phyloP scores from a whole-genome alignment of 2,888 invertebrate species.

The Malthinus flaveolus region DNA sequence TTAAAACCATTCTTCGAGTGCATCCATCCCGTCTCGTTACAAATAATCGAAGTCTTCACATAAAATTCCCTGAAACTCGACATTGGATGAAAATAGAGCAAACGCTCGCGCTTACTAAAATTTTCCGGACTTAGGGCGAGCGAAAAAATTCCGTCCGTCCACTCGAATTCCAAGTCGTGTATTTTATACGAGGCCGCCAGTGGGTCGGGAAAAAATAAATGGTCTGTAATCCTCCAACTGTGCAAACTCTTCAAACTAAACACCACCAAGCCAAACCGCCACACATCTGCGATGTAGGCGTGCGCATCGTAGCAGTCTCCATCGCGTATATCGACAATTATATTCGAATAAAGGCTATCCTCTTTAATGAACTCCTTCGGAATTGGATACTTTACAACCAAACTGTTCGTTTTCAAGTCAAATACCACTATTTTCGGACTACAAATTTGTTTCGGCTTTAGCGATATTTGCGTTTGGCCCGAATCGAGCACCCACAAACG shows the following conservation, averaged over 20 bases:
- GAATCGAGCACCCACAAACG: slow-evolving; percentile 82
- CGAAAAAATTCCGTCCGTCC: slow-evolving; percentile 82
- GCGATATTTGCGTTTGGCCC: slow-evolving; percentile 72
- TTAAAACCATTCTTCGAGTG: slow-evolving; percentile 45
- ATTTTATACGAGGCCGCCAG: slow-evolving; percentile 73
- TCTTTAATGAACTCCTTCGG: slow-evolving; percentile 68
- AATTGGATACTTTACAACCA: slow-evolving; percentile 66
- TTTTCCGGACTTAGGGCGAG: slow-evolving; percentile 66
- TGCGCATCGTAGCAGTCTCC: slow-evolving; percentile 65
- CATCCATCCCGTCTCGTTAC: slow-evolving; percentile 60
- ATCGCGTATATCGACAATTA: slow-evolving; percentile 65
- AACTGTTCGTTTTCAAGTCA: slow-evolving; percentile 67
- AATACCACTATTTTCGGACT: slow-evolving; percentile 75
- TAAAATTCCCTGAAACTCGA: slow-evolving; percentile 80
- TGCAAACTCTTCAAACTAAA: slow-evolving; percentile 59
- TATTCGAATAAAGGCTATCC: slow-evolving; percentile 69
- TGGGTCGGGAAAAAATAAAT: slow-evolving; percentile 74
- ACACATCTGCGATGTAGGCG: slow-evolving; percentile 72
- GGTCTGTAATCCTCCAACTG: slow-evolving; percentile 70
- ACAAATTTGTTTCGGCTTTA: slow-evolving; percentile 69
- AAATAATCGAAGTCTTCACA: slow-evolving; percentile 67
- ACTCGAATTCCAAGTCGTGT: slow-evolving; percentile 76
- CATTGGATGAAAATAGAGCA: slow-evolving; percentile 79
- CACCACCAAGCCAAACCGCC: slow-evolving; percentile 59
- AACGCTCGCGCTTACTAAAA: slow-evolving; percentile 59